These are phyloP conservation scores for Hystrix cristata DNA, from an alignment of 2,113 vertebrate species.

Conservation along the genomic window DNA sequence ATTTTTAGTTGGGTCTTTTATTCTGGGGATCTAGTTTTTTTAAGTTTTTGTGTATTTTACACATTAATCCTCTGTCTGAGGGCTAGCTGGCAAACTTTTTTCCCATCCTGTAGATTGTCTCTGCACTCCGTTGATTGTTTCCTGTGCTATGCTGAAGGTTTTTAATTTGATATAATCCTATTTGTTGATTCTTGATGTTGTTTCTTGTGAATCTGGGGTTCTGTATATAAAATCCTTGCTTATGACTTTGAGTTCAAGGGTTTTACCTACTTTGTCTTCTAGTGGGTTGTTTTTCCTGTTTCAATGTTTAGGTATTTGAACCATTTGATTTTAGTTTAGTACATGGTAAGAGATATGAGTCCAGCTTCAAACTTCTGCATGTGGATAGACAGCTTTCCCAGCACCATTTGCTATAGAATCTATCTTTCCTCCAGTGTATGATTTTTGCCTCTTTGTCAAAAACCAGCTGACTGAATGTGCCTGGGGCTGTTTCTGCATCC, in stretches of 20 bases:
- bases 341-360: neutral
- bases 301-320: neutral
- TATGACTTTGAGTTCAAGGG: neutral
- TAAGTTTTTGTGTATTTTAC: neutral
- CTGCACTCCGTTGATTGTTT: neutral
- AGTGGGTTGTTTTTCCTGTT: neutral
- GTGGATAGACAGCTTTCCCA: neutral
- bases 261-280: neutral
- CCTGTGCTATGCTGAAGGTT: neutral
- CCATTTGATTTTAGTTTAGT: neutral
- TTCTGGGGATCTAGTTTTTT: neutral
- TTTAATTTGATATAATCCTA: neutral
- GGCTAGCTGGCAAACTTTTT: neutral
- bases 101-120: neutral
- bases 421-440: neutral
- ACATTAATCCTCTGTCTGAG: neutral
- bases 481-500: neutral
- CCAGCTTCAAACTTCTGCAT: neutral
- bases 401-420: neutral
- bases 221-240: neutral
- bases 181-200: neutral
- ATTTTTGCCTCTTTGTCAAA: neutral
- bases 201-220: neutral
- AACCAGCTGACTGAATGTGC: neutral
- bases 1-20: neutral